A percentile compares a stretch with the other conserved stretches of the same genome.
Conservation (phyloP, 2,113 vertebrate species). For the Microcebus ravelobensis region DNA sequence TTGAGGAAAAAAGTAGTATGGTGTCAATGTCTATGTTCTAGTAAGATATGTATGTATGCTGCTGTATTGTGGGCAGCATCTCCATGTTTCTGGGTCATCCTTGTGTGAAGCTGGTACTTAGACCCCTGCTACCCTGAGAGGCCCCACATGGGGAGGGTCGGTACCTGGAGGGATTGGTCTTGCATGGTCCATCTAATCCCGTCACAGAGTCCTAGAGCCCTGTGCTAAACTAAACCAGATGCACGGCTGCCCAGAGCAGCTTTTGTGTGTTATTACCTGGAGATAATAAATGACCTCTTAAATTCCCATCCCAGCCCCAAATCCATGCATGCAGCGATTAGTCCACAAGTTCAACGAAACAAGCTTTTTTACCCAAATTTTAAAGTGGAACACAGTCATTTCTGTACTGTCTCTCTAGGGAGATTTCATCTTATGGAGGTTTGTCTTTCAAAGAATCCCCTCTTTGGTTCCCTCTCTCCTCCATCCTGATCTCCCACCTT, state of each 20-base stretch:
- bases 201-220: neutral
- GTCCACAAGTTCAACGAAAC: neutral
- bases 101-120: neutral
- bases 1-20: neutral
- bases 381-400: neutral
- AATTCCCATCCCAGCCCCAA: neutral
- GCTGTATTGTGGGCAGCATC: neutral
- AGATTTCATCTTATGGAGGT: neutral
- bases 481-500: neutral
- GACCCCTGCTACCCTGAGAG: neutral
- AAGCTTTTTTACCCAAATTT: neutral
- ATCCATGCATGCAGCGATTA: neutral
- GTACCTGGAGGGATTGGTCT: neutral
- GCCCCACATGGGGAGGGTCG: neutral
- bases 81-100: accelerated
- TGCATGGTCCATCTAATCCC: neutral
- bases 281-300: neutral
- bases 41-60: neutral
- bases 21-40: neutral
- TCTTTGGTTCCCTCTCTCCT: neutral
- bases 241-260: neutral
- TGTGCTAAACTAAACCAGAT: neutral
- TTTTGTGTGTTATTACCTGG: neutral
- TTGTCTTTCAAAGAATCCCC: conserved; percentile 33
- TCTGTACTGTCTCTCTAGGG: neutral